Base-by-base conservation (phyloP, 2,797 vertebrate genomes). In the Sebastes melanostomus region DNA sequence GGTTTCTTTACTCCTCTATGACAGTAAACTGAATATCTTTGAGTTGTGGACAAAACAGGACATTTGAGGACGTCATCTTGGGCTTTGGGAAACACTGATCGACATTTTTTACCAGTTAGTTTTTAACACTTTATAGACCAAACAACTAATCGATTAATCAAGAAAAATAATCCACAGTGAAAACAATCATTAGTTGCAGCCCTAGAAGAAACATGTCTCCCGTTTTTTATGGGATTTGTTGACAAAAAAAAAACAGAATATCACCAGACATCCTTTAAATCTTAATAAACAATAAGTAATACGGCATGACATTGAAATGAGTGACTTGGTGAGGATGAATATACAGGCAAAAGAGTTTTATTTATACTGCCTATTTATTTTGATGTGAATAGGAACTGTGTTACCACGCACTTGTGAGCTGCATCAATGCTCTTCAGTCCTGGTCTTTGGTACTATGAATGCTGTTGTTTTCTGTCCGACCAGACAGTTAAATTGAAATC, bases 321-420 rank as follows among this genome's bases (percentile, higher is more conserved):
- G 63, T 67, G 27, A 72, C 10, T 78, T 61, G 9, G 24, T 68
- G 32, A 74, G 42, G 62, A 72, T 68, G 20, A 76, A 25, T 59
- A 66, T 25, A 38, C 38, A 54, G 63, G 42, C 68, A 72, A 60
- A 67, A 24, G 11, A 42, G 52, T 34, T 77, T 30, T 25, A 52
- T 71, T 70, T 46, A 30, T 59, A n/a, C 63, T 61, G 72, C 75
- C 72, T 62, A 24, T 59, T 75, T 79, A 62, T 71, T 80, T 66
- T 22, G 29, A 30, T 75, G 75, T 73, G 50, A 78, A 59, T 61
- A 58, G 74, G 58, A 82, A 68, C 55, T 68, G 38, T 78, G 60
- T 80, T 74, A 34, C 77, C 73, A 84, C 63, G 52, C 61, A 72
- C 75, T 55, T 25, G 29, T 84, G 81, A 80, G 72, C 80, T 74